phyloP scores from a whole-genome alignment of 2,797 vertebrate species.

The Telmatherina bonti region DNA sequence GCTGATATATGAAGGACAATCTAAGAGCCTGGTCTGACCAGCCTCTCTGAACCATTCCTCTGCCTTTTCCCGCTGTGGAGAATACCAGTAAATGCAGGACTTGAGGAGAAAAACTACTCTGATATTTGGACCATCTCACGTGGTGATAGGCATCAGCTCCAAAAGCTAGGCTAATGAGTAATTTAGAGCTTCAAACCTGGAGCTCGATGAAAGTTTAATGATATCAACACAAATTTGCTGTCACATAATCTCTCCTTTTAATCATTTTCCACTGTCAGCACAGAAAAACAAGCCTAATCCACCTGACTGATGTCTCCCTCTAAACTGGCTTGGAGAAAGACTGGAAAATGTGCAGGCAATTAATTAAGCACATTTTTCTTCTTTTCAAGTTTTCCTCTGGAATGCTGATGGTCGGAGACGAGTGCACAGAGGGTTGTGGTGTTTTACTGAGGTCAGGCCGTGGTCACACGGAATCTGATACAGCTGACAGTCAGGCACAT shows the following conservation, averaged over 20 bases:
- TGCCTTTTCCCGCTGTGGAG: slow-evolving; percentile 22
- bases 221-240: slow-evolving; percentile 81
- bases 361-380: slow-evolving; percentile 67
- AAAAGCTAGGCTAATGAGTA: slow-evolving; percentile 80
- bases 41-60: too few species aligned
- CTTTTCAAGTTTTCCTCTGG: slow-evolving; percentile 65
- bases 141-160: slow-evolving; percentile 78
- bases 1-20: too few species aligned
- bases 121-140: slow-evolving; percentile 78
- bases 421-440: slow-evolving; percentile 7
- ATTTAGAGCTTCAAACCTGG: slow-evolving; percentile 80
- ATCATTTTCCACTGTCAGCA: slow-evolving; percentile 75
- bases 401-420: slow-evolving; percentile 42
- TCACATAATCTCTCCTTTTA: slow-evolving; percentile 80
- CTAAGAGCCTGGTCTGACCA: too few species aligned
- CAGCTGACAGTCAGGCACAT: too few species aligned
- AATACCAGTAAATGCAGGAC: slow-evolving; percentile 22
- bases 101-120: slow-evolving; percentile 34
- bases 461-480: slow-evolving; percentile 42
- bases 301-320: slow-evolving; percentile 70
- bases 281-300: slow-evolving; percentile 77
- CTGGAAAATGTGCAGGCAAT: slow-evolving; percentile 71
- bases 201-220: slow-evolving; percentile 83
- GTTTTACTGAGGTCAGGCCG: slow-evolving; percentile 41
- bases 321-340: slow-evolving; percentile 62